Evolutionary conservation across 23 tunicate species (phyloP), one percentile per base, ranked within the genome.

Genomic region (Styela plicata): DNA sequence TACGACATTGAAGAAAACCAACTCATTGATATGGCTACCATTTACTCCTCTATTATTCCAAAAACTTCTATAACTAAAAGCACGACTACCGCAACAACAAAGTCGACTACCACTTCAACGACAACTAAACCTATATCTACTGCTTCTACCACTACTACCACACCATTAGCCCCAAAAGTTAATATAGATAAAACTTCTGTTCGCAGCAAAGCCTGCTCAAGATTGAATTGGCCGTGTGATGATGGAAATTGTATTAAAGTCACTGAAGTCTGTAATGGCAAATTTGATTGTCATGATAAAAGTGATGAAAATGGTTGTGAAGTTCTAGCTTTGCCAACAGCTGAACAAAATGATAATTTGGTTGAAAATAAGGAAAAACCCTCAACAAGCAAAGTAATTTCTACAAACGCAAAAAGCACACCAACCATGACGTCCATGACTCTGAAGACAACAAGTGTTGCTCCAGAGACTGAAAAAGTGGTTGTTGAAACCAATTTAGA

Each of bases 241-340:
- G 73, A 83, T 61, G 78, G 78, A 13, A 74, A 82, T 62, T 91
- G 97, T 29, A 78, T 91, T 20, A 63, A 74, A 64, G 80, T 82
- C 2, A 63, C 31, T 35, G 71, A 74, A 18, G 87, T 91, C 0
- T 91, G 97, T 52, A 79, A 91, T 82, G 63, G 63, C n/a, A 52
- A 63, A 0, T 16, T 64, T 2, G 82, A 91, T 30, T 91, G 97
- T 69, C 31, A 63, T 18, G 97, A 91, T 78, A 76, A 74, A 0
- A 91, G 97, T 76, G 97, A 91, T 83, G 97, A 91, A 83, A 26
- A 31, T 26, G 84, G 64, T 36, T 91, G 97, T 63, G 36, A 52
- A 33, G 23, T 13, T 3, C 70, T 66, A 66, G 31, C 17, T 24
- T 7, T 3, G 7, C 70, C 70, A 5, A 7, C 10, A 7, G 17